Percentiles rank a stretch among this genome's conserved stretches.
phyloP scores from a whole-genome alignment of 2,113 vertebrate species.

The Chaenocephalus aceratus region DNA sequence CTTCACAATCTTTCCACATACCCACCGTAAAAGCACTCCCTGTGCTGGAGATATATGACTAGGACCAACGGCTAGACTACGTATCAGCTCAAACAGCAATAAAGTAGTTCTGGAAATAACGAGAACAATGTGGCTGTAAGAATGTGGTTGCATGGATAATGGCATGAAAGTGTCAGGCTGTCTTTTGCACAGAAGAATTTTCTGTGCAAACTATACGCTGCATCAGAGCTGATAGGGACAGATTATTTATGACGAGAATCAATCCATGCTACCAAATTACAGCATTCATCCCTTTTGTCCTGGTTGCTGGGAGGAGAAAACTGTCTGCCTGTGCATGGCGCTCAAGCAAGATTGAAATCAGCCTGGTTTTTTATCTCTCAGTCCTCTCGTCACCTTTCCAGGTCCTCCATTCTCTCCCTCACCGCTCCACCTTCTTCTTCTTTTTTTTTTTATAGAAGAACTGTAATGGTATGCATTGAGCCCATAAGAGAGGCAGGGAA shows the following conservation, averaged over 20 bases:
- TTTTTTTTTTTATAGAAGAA: slow-evolving; percentile 35
- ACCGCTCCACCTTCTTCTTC: neutral
- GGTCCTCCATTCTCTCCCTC: slow-evolving; percentile 41
- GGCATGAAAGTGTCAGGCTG: slow-evolving; percentile 56
- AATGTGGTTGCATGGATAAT: slow-evolving; percentile 38
- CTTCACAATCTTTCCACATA: neutral
- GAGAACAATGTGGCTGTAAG: slow-evolving; percentile 49
- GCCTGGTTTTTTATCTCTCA: slow-evolving; percentile 53
- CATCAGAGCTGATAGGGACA: slow-evolving; percentile 54
- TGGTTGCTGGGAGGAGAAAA: slow-evolving; percentile 52
- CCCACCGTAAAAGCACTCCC: neutral
- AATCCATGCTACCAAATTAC: slow-evolving; percentile 68
- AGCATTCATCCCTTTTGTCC: slow-evolving; percentile 55
- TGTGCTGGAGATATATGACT: slow-evolving; percentile 12
- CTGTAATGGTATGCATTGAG: slow-evolving; percentile 50
- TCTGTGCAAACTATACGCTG: slow-evolving; percentile 41
- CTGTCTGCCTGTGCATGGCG: slow-evolving; percentile 45
- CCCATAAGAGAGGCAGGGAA: slow-evolving; percentile 24
- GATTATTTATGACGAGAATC: slow-evolving; percentile 68
- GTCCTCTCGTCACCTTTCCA: slow-evolving; percentile 61
- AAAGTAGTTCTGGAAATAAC: slow-evolving; percentile 52
- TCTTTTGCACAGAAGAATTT: neutral
- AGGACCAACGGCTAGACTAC: slow-evolving; percentile 2
- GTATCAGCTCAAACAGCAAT: slow-evolving; percentile 35
- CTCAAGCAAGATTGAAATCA: slow-evolving; percentile 64